A percentile compares a stretch with the other conserved stretches of the same genome.
These are phyloP conservation scores for Mustela lutreola DNA, from an alignment of 2,113 vertebrate species.

Conservation along the genomic window DNA sequence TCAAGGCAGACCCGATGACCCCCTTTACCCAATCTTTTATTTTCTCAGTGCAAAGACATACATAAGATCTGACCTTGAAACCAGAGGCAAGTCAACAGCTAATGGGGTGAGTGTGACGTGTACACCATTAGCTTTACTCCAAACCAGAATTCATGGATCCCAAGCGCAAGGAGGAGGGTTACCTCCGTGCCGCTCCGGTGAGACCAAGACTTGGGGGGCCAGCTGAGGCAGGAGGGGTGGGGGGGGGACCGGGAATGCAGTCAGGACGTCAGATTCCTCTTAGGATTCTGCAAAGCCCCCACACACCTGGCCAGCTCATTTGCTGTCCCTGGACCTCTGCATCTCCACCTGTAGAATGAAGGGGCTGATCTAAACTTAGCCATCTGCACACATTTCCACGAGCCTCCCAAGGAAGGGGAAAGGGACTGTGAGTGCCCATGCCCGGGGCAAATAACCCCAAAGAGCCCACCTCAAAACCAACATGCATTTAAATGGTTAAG, in stretches of 20 bases:
- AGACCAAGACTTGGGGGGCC: neutral
- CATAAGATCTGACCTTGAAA: neutral
- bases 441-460: neutral
- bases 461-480: neutral
- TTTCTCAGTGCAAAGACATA: neutral
- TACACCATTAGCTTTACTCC: neutral
- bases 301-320: fast-evolving
- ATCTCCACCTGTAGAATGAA: neutral
- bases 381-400: neutral
- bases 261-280: neutral
- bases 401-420: neutral
- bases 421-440: neutral
- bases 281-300: neutral
- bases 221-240: fast-evolving
- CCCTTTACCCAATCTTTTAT: neutral
- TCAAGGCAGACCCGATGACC: neutral
- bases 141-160: neutral
- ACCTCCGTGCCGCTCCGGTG: neutral
- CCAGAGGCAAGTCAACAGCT: neutral
- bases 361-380: neutral
- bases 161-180: neutral
- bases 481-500: neutral
- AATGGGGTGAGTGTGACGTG: neutral
- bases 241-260: fast-evolving
- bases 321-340: neutral